A percentile compares a stretch with the other conserved stretches of the same genome.
Evolutionary conservation across 2,797 vertebrate genomes (phyloP).

Genomic region (Acipenser transmontanus): DNA sequence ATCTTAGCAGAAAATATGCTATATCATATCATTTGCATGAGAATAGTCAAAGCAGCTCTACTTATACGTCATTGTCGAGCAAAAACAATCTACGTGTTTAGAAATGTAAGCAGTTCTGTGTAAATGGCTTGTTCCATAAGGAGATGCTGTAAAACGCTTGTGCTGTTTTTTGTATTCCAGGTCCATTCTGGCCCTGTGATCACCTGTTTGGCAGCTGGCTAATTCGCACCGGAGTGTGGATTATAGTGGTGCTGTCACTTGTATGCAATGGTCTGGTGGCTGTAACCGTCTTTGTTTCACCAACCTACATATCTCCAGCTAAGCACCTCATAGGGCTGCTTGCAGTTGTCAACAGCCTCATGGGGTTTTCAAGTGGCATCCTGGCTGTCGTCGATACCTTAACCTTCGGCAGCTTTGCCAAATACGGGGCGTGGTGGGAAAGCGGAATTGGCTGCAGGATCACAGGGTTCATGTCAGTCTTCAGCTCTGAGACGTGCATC

Average conservation of each 20-base stretch:
- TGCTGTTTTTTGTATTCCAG: constrained; percentile 40
- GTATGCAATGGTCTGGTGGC: constrained; percentile 74
- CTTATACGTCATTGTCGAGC: too few species aligned
- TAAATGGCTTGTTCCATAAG: background rate
- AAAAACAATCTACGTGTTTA: too few species aligned
- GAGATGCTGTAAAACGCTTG: background rate
- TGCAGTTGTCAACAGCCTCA: constrained; percentile 70
- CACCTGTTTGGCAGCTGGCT: constrained; percentile 85
- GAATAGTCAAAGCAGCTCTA: too few species aligned
- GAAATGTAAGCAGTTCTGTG: too few species aligned
- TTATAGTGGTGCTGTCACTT: constrained; percentile 68
- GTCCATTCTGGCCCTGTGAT: constrained; percentile 82
- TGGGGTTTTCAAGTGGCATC: constrained; percentile 71
- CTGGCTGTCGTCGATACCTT: constrained; percentile 74
- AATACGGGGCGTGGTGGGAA: constrained; percentile 78
- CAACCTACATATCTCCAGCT: constrained; percentile 56
- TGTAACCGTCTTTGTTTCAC: constrained; percentile 68
- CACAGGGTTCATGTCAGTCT: constrained; percentile 74
- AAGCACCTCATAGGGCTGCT: constrained; percentile 78
- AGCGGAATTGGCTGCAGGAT: constrained; percentile 73
- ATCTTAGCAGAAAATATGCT: too few species aligned
- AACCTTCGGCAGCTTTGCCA: constrained; percentile 80
- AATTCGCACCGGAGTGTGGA: constrained; percentile 82
- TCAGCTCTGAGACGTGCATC: constrained; percentile 77
- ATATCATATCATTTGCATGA: too few species aligned